Conservation (phyloP, 2,888 invertebrate genomes). For the Caenorhabditis parvicauda region DNA sequence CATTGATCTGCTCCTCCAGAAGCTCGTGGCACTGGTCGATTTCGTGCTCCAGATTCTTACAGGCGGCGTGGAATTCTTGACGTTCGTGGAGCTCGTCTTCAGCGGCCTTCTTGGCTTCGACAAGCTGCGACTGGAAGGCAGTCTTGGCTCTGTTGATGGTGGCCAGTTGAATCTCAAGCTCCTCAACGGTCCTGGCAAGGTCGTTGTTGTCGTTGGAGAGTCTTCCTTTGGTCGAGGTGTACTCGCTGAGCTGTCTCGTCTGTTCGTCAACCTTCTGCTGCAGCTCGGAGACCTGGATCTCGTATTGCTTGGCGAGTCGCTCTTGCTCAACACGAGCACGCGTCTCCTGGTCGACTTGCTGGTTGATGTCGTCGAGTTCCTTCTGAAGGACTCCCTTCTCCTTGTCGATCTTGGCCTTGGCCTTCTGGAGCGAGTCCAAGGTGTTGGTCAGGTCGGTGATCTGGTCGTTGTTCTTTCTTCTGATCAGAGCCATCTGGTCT, state of each 20-base stretch:
- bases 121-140: slow-evolving; percentile 65
- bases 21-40: slow-evolving; percentile 97
- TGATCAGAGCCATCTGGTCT: slow-evolving; percentile 86
- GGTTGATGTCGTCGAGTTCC: slow-evolving; percentile 54
- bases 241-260: slow-evolving; percentile 86
- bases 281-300: slow-evolving; percentile 80
- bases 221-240: slow-evolving; percentile 81
- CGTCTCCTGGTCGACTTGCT: slow-evolving; percentile 55
- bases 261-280: slow-evolving; percentile 94
- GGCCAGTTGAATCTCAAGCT: slow-evolving; percentile 86
- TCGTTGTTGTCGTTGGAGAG: slow-evolving; percentile 95
- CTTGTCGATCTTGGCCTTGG: slow-evolving; percentile 73
- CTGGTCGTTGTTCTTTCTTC: slow-evolving; percentile 99
- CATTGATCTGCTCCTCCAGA: slow-evolving; percentile 97
- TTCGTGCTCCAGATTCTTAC: slow-evolving; percentile 93
- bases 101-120: slow-evolving; percentile 95
- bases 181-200: slow-evolving; percentile 88
- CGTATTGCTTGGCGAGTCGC: slow-evolving; percentile 55
- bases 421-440: slow-evolving; percentile 98
- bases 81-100: slow-evolving; percentile 74
- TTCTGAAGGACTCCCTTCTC: slow-evolving; percentile 51
- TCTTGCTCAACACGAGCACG: slow-evolving; percentile 55
- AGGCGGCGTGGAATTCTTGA: slow-evolving; percentile 55
- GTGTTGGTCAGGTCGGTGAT: slow-evolving; percentile 99
- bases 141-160: slow-evolving; percentile 72